A percentile compares a stretch with the other conserved stretches of the same genome.
phyloP scores from a whole-genome alignment of 2,797 vertebrate genomes.

The Danio choprae region DNA sequence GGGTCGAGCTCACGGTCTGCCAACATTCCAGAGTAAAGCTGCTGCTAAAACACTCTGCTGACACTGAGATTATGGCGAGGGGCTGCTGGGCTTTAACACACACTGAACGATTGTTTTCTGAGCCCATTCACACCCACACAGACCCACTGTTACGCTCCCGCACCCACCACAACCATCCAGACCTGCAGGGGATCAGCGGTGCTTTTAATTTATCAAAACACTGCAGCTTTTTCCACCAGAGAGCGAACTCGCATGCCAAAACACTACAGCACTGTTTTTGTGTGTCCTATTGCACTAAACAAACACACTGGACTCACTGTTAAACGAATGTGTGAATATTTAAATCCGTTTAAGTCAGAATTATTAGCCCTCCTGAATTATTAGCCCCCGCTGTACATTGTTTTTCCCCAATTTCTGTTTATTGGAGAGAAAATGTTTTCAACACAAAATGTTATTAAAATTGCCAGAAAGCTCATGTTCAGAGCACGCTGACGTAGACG shows the following conservation, averaged over 20 bases:
- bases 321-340: no score
- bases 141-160: background rate
- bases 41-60: conserved; percentile 58
- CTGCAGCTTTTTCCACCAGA: background rate
- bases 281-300: background rate
- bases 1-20: conserved; percentile 38
- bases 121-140: conserved; percentile 14
- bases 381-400: no score
- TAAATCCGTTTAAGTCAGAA: no score
- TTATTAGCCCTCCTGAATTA: no score
- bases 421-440: no score
- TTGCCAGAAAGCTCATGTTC: no score
- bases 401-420: no score
- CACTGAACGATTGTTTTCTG: conserved; percentile 59
- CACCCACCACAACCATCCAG: background rate
- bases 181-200: background rate
- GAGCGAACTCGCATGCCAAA: background rate
- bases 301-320: background rate
- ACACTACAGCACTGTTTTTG: background rate
- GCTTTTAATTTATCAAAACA: background rate
- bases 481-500: no score
- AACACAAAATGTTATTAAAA: no score
- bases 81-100: conserved; percentile 5
- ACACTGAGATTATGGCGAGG: conserved; percentile 53
- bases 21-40: conserved; percentile 65